Base-by-base conservation (phyloP, 2,888 invertebrate species). In the Clitarchus hookeri region DNA sequence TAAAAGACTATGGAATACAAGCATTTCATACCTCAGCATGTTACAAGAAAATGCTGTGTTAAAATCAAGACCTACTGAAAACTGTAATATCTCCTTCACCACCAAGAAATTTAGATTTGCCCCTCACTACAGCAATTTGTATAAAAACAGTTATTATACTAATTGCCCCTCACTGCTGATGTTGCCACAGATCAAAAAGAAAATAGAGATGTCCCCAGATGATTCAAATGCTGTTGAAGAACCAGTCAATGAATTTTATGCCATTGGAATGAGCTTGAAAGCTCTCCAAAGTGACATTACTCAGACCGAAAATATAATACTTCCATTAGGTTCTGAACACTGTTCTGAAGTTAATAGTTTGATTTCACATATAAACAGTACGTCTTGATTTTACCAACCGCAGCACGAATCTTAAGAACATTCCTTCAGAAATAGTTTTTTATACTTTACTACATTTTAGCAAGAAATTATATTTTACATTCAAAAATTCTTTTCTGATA, bases 231-330 rank as follows among this genome's bases (percentile, higher is more conserved):
- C 78, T 48, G 53, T 25, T 84, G 79, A n/a, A 26, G 82, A 25
- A 23, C 53, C 84, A 26, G 36, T 86, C 13, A 85, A 86, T 53
- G 85, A 86, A 44, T 86, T 87, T 25, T 87, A 85, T 82, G 86
- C 87, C 26, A 78, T 87, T 27, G 86, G 87, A 9, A 86, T 87
- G 85, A 86, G 84, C 79, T 85, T 87, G 26, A 87, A 85, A 80
- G 78, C 48, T 25, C 77, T 85, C 48, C 86, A 85, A 65, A 77
- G 27, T 26, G 80, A 25, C 36, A 44, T 48, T n/a, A 85, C n/a
- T 84, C 84, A 77, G 27, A 86, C 80, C 44, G 84, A 86, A 44
- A 84, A 86, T 26, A 44, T 87, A 6, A 65, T 87, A 11, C 13
- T 87, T 54, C 85, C 87, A 36, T 80, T 87, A 8, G 85, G 86